A percentile compares a stretch with the other conserved stretches of the same genome.
Evolutionary conservation across 2,113 vertebrate species (phyloP).

Genomic region (Pelodiscus sinensis): DNA sequence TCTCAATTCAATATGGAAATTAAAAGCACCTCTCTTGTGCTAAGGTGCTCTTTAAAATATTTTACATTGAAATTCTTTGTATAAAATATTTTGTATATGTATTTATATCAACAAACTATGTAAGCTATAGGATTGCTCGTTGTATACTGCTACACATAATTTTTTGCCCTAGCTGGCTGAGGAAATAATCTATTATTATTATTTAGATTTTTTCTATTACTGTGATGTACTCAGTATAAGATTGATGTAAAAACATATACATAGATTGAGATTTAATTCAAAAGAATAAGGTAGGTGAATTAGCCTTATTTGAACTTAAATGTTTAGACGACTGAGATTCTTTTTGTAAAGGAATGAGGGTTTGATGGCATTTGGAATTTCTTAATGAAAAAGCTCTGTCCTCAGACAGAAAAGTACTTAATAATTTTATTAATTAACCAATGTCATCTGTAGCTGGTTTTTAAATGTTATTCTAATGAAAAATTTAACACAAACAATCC

Average conservation of each 20-base stretch:
- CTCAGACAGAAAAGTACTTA: not conserved
- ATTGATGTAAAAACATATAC: constrained; percentile 45
- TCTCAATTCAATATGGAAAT: not conserved
- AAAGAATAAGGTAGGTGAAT: constrained; percentile 45
- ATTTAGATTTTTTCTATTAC: constrained; percentile 1
- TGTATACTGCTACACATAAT: not conserved
- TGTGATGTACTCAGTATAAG: constrained; percentile 14
- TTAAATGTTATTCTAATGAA: not conserved
- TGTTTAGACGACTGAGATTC: constrained; percentile 20
- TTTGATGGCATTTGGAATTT: constrained; percentile 41
- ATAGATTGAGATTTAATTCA: constrained; percentile 54
- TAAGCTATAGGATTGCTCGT: not conserved
- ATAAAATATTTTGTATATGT: not conserved
- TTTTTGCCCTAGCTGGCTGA: constrained; percentile 17
- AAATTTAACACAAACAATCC: not conserved
- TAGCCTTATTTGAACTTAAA: constrained; percentile 51
- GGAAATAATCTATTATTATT: constrained; percentile 32
- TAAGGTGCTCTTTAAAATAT: not conserved
- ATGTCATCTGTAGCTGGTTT: not conserved
- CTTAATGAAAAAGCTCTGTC: not conserved
- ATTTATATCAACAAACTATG: not conserved
- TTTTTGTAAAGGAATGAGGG: constrained; percentile 18
- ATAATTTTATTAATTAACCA: not conserved
- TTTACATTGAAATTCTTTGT: not conserved
- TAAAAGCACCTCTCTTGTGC: not conserved